Conservation (phyloP, 2,888 invertebrate genomes). For the Cheilosia soror region DNA sequence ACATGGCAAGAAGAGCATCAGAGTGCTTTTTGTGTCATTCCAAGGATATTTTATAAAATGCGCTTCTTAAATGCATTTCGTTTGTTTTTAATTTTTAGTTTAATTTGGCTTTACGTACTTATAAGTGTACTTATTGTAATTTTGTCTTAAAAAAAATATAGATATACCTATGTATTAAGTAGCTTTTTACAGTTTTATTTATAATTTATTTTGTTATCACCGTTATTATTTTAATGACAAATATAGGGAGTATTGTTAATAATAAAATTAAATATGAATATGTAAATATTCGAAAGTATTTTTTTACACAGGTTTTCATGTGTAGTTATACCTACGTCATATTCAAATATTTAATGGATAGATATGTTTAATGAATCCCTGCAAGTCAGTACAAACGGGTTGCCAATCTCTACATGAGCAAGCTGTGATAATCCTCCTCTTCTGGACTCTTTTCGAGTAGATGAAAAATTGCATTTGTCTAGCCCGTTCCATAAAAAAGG, state of each 20-base stretch:
- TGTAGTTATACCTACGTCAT: too few species aligned
- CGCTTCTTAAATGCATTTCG: conserved; percentile 51
- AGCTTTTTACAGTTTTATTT: conserved; percentile 45
- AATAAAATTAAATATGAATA: conserved; percentile 21
- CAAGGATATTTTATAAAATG: conserved; percentile 63
- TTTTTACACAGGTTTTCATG: background rate
- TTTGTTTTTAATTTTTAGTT: conserved; percentile 25
- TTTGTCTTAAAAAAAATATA: conserved; percentile 15
- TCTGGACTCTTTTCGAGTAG: too few species aligned
- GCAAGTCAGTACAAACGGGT: too few species aligned
- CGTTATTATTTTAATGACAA: conserved; percentile 37
- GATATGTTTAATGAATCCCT: too few species aligned
- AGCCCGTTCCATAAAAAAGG: too few species aligned
- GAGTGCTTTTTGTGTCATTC: conserved; percentile 29
- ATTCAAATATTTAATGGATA: too few species aligned
- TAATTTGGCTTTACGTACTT: conserved; percentile 47
- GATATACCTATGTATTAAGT: conserved; percentile 1
- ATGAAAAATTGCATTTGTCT: too few species aligned
- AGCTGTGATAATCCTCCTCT: too few species aligned
- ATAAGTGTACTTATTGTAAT: conserved; percentile 49
- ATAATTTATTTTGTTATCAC: conserved; percentile 8
- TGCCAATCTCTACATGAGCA: too few species aligned
- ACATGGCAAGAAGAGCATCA: background rate
- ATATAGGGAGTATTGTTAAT: conserved; percentile 49
- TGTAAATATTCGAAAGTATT: background rate